phyloP scores from a whole-genome alignment of 1,140 invertebrate species.

The Drosophila miranda region DNA sequence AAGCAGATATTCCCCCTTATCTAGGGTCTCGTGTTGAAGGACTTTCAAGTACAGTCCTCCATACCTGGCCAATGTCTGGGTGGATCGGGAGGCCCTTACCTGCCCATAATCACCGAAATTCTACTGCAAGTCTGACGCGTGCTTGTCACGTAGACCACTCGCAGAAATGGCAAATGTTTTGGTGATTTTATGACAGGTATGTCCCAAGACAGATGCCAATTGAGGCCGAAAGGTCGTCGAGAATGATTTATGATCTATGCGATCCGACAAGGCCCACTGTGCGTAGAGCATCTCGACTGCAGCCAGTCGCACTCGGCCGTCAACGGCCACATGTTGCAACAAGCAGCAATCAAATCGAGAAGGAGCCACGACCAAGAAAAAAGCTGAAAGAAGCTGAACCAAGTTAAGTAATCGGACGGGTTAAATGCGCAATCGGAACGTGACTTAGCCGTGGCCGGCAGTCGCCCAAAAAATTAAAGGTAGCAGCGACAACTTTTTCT shows the following conservation, averaged over 20 bases:
- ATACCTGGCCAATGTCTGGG: too few species aligned
- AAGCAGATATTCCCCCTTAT: too few species aligned
- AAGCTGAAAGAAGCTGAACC: conserved; percentile 35
- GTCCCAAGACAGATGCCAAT: conserved; percentile 45
- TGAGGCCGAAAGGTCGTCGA: conserved; percentile 54
- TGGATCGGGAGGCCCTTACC: too few species aligned
- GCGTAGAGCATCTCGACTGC: conserved; percentile 12
- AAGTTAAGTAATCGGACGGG: conserved; percentile 49
- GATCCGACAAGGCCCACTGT: background rate
- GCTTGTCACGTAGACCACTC: conserved; percentile 52
- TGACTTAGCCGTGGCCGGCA: conserved; percentile 61
- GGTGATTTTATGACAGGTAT: conserved; percentile 7
- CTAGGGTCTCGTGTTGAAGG: too few species aligned
- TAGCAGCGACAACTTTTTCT: conserved; percentile 47
- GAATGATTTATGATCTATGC: conserved; percentile 39
- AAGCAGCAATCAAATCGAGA: conserved; percentile 37
- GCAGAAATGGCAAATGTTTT: conserved; percentile 29
- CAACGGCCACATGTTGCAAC: conserved; percentile 47
- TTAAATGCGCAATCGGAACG: conserved; percentile 55
- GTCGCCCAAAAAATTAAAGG: conserved; percentile 65
- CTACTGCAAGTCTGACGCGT: too few species aligned
- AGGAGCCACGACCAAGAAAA: conserved; percentile 10
- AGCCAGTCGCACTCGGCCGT: conserved; percentile 29
- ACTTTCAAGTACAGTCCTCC: too few species aligned
- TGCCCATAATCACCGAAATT: too few species aligned